These are phyloP conservation scores for Aleiodes leptofemur DNA, from an alignment of 2,888 invertebrate species.

Conservation along the genomic window DNA sequence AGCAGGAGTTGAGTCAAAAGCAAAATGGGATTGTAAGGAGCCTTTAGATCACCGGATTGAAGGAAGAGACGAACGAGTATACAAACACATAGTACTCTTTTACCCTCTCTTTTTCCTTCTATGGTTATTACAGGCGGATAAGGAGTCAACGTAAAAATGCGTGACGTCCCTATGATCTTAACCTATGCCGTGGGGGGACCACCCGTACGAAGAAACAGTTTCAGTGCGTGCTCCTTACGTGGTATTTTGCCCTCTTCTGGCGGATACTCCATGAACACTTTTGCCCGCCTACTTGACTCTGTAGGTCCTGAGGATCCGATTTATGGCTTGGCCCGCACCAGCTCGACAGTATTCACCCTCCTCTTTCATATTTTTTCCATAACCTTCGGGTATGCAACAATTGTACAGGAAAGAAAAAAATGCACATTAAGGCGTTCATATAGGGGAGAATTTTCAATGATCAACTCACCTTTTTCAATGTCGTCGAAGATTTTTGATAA, in stretches of 20 bases:
- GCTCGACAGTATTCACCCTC: neutral
- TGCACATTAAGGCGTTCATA: no score
- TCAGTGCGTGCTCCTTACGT: slow-evolving; percentile 11
- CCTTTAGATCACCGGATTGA: slow-evolving; percentile 21
- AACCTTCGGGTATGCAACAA: slow-evolving; percentile 3
- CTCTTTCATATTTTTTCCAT: neutral
- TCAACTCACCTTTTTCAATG: no score
- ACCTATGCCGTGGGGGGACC: slow-evolving; percentile 22
- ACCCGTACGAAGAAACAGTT: slow-evolving; percentile 21
- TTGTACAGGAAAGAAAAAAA: neutral
- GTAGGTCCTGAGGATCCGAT: slow-evolving; percentile 13
- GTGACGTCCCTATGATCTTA: slow-evolving; percentile 7
- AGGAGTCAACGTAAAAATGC: slow-evolving; percentile 11
- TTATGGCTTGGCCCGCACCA: slow-evolving; percentile 24
- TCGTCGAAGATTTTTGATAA: no score
- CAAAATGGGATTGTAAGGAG: slow-evolving; percentile 20
- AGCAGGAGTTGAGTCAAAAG: slow-evolving; percentile 24
- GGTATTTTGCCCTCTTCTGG: slow-evolving; percentile 9
- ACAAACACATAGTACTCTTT: neutral
- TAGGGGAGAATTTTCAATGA: no score
- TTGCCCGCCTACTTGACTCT: slow-evolving; percentile 28
- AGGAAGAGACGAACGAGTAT: slow-evolving; percentile 8
- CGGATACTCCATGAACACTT: slow-evolving; percentile 9
- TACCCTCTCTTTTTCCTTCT: neutral
- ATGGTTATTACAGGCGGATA: neutral